Conservation (phyloP, 2,797 vertebrate species). For the Buphagus erythrorhynchus region DNA sequence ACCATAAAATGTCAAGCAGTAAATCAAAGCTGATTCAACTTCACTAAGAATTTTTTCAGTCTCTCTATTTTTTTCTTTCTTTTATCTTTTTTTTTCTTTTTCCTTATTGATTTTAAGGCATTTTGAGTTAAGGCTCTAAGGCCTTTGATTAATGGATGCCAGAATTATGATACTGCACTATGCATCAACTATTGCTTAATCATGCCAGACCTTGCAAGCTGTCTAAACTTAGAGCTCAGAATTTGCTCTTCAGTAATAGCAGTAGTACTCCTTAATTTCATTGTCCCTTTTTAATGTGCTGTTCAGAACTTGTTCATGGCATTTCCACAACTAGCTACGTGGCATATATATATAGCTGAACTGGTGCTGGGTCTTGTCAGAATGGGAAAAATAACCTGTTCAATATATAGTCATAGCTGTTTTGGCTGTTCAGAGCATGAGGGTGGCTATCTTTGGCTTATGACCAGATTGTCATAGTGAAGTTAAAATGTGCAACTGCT, state of each 20-base stretch:
- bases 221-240: not conserved
- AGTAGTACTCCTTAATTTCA: not conserved
- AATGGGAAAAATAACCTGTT: not conserved
- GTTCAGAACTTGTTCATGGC: not conserved
- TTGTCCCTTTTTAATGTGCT: not conserved
- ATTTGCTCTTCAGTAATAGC: not conserved
- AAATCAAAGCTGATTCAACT: not conserved
- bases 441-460: not conserved
- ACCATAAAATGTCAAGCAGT: not conserved
- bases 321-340: not conserved
- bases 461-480: not conserved
- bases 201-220: not conserved
- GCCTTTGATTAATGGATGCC: not conserved
- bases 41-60: not conserved
- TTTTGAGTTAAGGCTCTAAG: not conserved
- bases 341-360: not conserved
- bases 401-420: not conserved
- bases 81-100: fast-evolving
- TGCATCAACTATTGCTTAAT: not conserved
- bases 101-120: not conserved
- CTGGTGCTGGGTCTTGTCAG: not conserved
- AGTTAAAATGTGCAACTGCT: not conserved
- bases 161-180: not conserved
- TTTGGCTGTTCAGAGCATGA: not conserved
- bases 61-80: fast-evolving